Evolutionary conservation across 64 coral and sea anemone species (phyloP).

Genomic region (Cladopsammia gracilis): DNA sequence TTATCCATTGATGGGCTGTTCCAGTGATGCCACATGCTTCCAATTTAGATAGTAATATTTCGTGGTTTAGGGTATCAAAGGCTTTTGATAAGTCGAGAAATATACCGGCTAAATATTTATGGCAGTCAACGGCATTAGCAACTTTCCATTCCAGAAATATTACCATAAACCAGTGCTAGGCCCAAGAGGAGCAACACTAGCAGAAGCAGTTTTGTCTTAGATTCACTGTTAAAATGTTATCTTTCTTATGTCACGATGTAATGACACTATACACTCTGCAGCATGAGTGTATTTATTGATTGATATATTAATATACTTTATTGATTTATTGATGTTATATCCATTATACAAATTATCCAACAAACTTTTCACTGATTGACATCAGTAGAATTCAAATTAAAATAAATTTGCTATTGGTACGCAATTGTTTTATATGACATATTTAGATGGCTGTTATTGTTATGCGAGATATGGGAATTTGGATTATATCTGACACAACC

Average conservation of each 20-base stretch:
- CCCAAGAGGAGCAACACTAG: slow-evolving; percentile 28
- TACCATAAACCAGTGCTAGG: slow-evolving; percentile 56
- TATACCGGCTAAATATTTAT: too few relatives aligned
- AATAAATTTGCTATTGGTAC: background rate
- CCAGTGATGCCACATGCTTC: too few relatives aligned
- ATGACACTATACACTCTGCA: slow-evolving; percentile 19
- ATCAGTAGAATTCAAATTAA: background rate
- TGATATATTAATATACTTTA: slow-evolving; percentile 11
- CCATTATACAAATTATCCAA: background rate
- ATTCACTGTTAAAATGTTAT: slow-evolving; percentile 4
- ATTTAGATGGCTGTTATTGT: slow-evolving; percentile 5
- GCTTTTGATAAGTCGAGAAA: too few relatives aligned
- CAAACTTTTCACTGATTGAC: background rate
- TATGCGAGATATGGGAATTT: slow-evolving; percentile 8
- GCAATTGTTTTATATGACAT: slow-evolving; percentile 6
- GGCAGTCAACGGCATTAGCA: too few relatives aligned
- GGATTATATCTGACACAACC: slow-evolving; percentile 46
- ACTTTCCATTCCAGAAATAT: slow-evolving; percentile 58
- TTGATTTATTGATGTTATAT: slow-evolving; percentile 1
- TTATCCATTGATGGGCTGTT: too few relatives aligned
- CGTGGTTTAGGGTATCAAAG: too few relatives aligned
- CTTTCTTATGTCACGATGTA: slow-evolving; percentile 8
- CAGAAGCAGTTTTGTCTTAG: slow-evolving; percentile 49
- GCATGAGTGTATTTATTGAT: slow-evolving; percentile 7
- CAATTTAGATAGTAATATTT: too few relatives aligned